Percentiles rank a stretch among this genome's conserved stretches.
phyloP scores from a whole-genome alignment of 2,888 invertebrate species.

The Galerucella calmariensis region DNA sequence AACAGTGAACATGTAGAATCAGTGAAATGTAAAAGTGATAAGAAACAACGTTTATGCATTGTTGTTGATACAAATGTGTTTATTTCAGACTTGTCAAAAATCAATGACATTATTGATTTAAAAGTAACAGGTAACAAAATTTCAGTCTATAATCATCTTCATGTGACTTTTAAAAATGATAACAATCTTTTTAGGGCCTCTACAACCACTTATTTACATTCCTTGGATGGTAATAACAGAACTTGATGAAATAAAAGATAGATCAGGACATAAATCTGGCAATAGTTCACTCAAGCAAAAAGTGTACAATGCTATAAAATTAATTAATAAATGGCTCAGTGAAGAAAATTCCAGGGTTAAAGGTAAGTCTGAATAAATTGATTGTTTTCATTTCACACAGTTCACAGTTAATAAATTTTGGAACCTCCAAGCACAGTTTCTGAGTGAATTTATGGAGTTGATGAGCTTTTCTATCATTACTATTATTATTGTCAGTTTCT shows the following conservation, averaged over 20 bases:
- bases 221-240: slow-evolving; percentile 74
- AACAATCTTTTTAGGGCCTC: slow-evolving; percentile 48
- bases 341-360: slow-evolving; percentile 54
- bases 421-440: no score
- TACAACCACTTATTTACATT: slow-evolving; percentile 65
- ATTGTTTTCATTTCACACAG: not conserved
- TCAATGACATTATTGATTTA: slow-evolving; percentile 59
- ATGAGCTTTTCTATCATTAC: no score
- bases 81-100: slow-evolving; percentile 61
- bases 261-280: slow-evolving; percentile 5
- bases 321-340: slow-evolving; percentile 67
- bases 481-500: no score
- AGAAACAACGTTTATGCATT: slow-evolving; percentile 56
- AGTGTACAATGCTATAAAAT: slow-evolving; percentile 64
- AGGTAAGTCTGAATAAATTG: slow-evolving; percentile 36
- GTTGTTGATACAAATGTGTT: slow-evolving; percentile 68
- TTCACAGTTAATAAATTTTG: no score
- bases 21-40: slow-evolving; percentile 14
- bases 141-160: no score
- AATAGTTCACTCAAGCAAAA: slow-evolving; percentile 33
- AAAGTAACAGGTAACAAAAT: slow-evolving; percentile 44
- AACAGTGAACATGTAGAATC: slow-evolving; percentile 5
- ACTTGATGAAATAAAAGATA: slow-evolving; percentile 69
- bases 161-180: no score
- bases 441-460: no score